Evolutionary conservation across 2,888 invertebrate species (phyloP).

Genomic region (Ctenicera cuprea): DNA sequence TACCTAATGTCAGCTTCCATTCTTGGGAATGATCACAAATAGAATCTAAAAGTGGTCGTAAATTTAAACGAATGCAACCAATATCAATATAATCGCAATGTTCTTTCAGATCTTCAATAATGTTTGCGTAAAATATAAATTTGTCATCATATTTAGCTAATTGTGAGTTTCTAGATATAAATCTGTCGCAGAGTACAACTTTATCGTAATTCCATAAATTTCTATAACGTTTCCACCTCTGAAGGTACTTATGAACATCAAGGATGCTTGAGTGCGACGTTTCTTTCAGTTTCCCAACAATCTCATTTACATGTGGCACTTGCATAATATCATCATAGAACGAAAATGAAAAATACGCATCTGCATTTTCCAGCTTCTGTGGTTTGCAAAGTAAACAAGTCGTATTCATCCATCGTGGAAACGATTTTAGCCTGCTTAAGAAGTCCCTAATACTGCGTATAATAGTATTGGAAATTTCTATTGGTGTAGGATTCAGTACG

Average conservation of each 20-base stretch:
- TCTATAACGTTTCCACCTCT: slow-evolving; percentile 83
- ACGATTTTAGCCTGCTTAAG: slow-evolving; percentile 82
- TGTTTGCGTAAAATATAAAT: slow-evolving; percentile 87
- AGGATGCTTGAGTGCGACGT: slow-evolving; percentile 77
- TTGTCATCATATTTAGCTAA: slow-evolving; percentile 87
- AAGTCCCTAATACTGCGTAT: slow-evolving; percentile 85
- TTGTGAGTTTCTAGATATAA: slow-evolving; percentile 79
- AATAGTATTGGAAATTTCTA: slow-evolving; percentile 87
- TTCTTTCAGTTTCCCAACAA: slow-evolving; percentile 80
- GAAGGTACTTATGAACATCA: slow-evolving; percentile 78
- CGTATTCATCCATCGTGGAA: slow-evolving; percentile 91
- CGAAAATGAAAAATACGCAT: slow-evolving; percentile 80
- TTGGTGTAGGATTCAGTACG: slow-evolving; percentile 82
- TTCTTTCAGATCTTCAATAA: slow-evolving; percentile 74
- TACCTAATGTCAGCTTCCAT: slow-evolving; percentile 87
- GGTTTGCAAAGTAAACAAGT: slow-evolving; percentile 85
- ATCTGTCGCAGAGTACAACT: slow-evolving; percentile 83
- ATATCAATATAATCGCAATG: slow-evolving; percentile 79
- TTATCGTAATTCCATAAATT: slow-evolving; percentile 88
- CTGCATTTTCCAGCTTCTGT: slow-evolving; percentile 76
- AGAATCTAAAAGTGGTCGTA: slow-evolving; percentile 81
- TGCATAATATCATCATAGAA: slow-evolving; percentile 88
- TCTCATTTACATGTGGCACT: slow-evolving; percentile 81
- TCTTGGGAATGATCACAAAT: slow-evolving; percentile 85
- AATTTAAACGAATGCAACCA: slow-evolving; percentile 83